Evolutionary conservation across 1,140 invertebrate genomes (phyloP), one percentile per base, ranked within the genome.

Genomic region (Drosophila lowei): DNA sequence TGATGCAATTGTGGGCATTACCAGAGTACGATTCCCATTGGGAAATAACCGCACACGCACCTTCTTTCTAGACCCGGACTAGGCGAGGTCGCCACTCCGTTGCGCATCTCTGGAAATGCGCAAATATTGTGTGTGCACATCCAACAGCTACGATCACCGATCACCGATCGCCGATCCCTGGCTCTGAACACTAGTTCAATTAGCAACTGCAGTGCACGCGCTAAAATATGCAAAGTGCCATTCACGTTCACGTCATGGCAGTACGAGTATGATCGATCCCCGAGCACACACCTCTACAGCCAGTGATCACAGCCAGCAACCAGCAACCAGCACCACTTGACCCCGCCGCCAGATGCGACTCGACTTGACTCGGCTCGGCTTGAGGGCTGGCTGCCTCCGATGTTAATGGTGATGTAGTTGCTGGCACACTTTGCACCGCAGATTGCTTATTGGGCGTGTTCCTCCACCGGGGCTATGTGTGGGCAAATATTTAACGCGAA

Each of bases 181-280:
- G 66, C 53, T 46, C 78, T 38, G 34, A 66, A 78, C 74, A 88
- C 81, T 83, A 86, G 89, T 90, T 90, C 86, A 90, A 90, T 90
- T 90, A 90, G 86, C 86, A 90, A 79, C 77, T 89, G 85, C 80
- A 81, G 52, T 85, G 74, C 77, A 81, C 81, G 71, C 74, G 80
- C 80, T 79, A 89, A 89, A 89, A 79, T 81, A 86, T 86, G 86
- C 86, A 89, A 79, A 81, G 86, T 81, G 86, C 73, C 80, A 77
- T 73, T 79, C 67, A 73, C 74, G 58, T 60, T 65, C 77, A 46
- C 75, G 74, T 77, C 75, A 66, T 72, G 76, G 42, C 74, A 72
- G 23, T 41, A 62, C 47, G 56, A 65, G 23, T 41, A 66, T 50
- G 60, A 65, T 55, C 62, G 61, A 74, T 56, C 42, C 44, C 44